Base-by-base conservation (phyloP, 1,140 invertebrate species). In the Caenorhabditis latens region DNA sequence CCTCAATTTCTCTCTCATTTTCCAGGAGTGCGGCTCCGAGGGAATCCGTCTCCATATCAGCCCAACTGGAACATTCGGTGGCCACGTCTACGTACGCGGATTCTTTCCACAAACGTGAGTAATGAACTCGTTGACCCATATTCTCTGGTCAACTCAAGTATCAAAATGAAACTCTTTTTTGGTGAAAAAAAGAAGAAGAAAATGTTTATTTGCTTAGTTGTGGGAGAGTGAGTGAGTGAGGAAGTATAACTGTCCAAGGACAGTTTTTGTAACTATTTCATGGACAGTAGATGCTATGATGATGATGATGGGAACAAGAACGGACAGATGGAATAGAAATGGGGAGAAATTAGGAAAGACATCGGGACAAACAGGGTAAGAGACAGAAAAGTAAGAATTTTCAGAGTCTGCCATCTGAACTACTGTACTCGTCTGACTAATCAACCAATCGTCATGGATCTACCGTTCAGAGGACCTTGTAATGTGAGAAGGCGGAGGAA, bases 41-140 rank as follows among this genome's bases (percentile, higher is more conserved):
- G 88, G 88, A 8, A 58, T 88, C 11, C 88, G 85, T 16, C 83
- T 88, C 9, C 84, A 87, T 24, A 46, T 88, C 19, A 83, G 43
- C 9, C 88, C 88, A 46, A 84, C 65, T 50, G 85, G 85, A 7
- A 86, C 79, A 5, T 89, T 89, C 63, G 67, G 84, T 21, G 88
- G 88, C 6, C 88, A 89, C 84, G 86, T 89, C 53, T 89, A 89
- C 50, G 88, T 88, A 19, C 89, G 84, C 46, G 88, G 88, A 43
- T 89, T 89, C 48, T 89, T 89, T 84, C 67, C 67, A 16, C 67
- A 65, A 75, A 67, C 63, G 84, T 85, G 4, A 85, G 84, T 79
- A 21, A 43, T 21, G 7, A 24, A 6, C 43, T 71, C 42, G 24
- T 79, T 79, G 71, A 79, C 71, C 71, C n/a, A 79, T 46, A 71